phyloP scores from a whole-genome alignment of 2,888 invertebrate species.

The Punctoribates punctum region DNA sequence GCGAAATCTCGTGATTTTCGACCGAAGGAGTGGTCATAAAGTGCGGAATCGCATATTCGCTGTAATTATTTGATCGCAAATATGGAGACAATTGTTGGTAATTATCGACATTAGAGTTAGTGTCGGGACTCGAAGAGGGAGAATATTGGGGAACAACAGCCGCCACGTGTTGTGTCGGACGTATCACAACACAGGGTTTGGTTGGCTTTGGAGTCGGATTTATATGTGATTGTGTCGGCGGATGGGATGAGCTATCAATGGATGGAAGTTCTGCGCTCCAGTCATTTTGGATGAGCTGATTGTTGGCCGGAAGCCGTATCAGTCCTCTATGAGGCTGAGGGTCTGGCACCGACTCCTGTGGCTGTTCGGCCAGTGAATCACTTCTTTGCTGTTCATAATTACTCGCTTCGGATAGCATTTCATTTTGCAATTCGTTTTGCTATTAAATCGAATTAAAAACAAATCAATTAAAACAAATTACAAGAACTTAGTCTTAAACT shows the following conservation, averaged over 20 bases:
- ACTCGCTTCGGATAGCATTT: background rate
- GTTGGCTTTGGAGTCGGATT: background rate
- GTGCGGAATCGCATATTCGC: conserved; percentile 15
- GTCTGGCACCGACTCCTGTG: background rate
- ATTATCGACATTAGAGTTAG: conserved; percentile 2
- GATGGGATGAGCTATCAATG: too few relatives aligned
- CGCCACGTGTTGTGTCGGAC: conserved; percentile 36
- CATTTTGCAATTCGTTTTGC: conserved; percentile 1
- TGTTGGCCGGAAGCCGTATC: conserved; percentile 2
- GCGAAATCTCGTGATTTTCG: background rate
- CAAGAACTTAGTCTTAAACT: background rate
- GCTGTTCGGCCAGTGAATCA: background rate
- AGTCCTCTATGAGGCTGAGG: conserved; percentile 11
- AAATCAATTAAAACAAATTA: background rate
- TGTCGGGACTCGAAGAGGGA: conserved; percentile 26
- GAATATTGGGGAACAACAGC: conserved; percentile 1
- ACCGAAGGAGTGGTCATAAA: conserved; percentile 9
- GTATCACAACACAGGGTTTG: conserved; percentile 39
- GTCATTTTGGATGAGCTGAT: background rate
- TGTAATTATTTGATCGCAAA: conserved; percentile 6
- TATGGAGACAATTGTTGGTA: conserved; percentile 24
- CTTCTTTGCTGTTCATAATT: background rate
- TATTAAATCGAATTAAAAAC: background rate
- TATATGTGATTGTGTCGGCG: background rate
- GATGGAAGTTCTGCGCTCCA: background rate